Evolutionary conservation across 1,140 invertebrate genomes (phyloP).

Genomic region (Lasioglossum baleicum): DNA sequence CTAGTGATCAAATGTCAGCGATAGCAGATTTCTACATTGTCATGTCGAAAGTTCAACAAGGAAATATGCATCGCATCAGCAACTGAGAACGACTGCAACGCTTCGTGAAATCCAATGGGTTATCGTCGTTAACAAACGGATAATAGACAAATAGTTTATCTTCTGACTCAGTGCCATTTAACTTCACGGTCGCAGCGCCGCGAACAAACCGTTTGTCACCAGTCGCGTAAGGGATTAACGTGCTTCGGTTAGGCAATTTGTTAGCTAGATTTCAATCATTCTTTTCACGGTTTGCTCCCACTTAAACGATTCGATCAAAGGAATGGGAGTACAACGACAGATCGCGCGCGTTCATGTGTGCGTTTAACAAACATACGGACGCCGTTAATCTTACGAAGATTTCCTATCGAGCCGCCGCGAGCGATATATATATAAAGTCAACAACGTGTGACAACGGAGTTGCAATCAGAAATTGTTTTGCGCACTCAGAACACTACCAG

Average conservation of each 20-base stretch:
- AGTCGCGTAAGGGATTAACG: background rate
- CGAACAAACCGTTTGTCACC: too few species aligned
- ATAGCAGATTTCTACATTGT: too few species aligned
- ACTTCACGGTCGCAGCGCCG: background rate
- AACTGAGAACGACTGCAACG: background rate
- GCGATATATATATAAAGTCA: slow-evolving; percentile 10
- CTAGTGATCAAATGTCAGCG: too few species aligned
- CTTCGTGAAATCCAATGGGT: background rate
- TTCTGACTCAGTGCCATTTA: background rate
- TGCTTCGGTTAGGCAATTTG: background rate
- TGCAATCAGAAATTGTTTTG: background rate
- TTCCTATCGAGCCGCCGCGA: background rate
- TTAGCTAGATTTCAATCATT: too few species aligned
- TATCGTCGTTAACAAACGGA: background rate
- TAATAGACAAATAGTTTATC: background rate
- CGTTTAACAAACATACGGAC: background rate
- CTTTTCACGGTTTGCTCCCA: background rate
- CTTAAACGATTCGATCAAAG: background rate
- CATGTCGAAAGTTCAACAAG: too few species aligned
- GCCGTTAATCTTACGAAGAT: background rate
- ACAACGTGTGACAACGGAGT: background rate
- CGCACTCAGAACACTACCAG: too few species aligned
- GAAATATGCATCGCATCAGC: background rate
- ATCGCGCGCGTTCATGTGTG: background rate
- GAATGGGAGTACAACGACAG: background rate